Evolutionary conservation across 2,888 invertebrate genomes (phyloP).

Genomic region (Caenorhabditis macrosperma): DNA sequence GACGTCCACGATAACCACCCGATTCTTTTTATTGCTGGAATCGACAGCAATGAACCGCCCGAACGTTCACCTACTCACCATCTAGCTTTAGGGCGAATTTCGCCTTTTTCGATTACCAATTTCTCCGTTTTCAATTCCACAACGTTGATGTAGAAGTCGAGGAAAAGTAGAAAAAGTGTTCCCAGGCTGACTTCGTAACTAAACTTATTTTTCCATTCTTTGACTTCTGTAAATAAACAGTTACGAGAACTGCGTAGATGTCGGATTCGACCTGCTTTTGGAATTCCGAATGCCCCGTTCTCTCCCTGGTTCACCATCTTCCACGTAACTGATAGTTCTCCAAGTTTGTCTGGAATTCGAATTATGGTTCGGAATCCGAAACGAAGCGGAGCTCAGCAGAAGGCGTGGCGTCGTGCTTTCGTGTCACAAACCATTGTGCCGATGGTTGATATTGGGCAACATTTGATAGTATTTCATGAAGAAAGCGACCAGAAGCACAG

Average conservation of each 20-base stretch:
- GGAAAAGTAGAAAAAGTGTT: conserved; percentile 18
- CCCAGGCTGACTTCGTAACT: conserved; percentile 1
- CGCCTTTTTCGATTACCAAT: background rate
- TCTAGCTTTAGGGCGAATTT: background rate
- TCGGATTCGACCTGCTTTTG: background rate
- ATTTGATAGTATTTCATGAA: conserved; percentile 26
- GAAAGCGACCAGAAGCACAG: background rate
- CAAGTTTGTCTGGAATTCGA: conserved; percentile 9
- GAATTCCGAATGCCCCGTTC: conserved; percentile 11
- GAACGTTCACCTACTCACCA: background rate
- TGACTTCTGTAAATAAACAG: conserved; percentile 8
- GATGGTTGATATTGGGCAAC: conserved; percentile 7
- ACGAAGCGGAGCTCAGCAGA: no score
- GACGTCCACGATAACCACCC: conserved; percentile 9
- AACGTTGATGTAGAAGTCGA: conserved; percentile 12
- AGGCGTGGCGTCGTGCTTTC: no score
- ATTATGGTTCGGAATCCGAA: no score
- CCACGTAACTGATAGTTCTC: background rate
- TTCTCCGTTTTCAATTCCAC: background rate
- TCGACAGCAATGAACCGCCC: no score
- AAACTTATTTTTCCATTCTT: background rate
- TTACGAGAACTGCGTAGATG: background rate
- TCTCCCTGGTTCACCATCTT: conserved; percentile 3
- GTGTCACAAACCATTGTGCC: background rate
- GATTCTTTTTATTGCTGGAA: background rate